phyloP scores from a whole-genome alignment of 2,113 vertebrate genomes.

The Anhinga anhinga region DNA sequence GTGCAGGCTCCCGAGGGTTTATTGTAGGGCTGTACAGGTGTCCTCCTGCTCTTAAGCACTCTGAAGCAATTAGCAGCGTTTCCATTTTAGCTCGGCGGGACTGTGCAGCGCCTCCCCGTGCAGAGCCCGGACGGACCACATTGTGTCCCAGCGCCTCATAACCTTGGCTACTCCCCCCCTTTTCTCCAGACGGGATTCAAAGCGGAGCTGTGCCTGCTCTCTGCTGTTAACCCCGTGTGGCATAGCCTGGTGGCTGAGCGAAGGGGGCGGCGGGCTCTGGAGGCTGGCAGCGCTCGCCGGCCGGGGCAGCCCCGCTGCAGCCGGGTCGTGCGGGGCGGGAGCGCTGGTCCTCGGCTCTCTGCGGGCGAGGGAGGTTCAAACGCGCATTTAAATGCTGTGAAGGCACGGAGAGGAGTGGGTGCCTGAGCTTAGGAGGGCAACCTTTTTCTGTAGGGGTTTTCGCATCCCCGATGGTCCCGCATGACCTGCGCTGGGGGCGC shows the following conservation, averaged over 20 bases:
- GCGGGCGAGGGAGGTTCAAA: background rate
- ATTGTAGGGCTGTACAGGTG: conserved; percentile 59
- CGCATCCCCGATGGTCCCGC: background rate
- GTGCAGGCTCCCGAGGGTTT: background rate
- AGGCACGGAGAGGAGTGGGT: background rate
- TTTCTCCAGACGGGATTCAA: background rate
- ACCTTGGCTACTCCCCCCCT: background rate
- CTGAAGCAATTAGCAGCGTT: conserved; percentile 39
- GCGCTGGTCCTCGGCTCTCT: background rate
- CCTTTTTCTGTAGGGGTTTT: background rate
- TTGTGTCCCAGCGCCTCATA: background rate
- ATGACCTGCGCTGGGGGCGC: background rate
- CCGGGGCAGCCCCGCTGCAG: background rate
- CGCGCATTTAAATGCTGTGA: background rate
- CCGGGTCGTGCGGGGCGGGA: background rate
- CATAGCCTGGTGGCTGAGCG: background rate
- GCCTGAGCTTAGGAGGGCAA: background rate
- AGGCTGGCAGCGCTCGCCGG: background rate
- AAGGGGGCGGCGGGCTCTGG: background rate
- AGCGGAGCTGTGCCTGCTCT: background rate
- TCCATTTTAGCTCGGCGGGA: background rate
- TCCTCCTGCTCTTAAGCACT: background rate
- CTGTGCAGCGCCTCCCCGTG: conserved; percentile 30
- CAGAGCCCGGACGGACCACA: background rate
- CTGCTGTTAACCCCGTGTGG: background rate